These are phyloP conservation scores for Listrodromus nycthemerus DNA, from an alignment of 2,888 invertebrate species.

Conservation along the genomic window DNA sequence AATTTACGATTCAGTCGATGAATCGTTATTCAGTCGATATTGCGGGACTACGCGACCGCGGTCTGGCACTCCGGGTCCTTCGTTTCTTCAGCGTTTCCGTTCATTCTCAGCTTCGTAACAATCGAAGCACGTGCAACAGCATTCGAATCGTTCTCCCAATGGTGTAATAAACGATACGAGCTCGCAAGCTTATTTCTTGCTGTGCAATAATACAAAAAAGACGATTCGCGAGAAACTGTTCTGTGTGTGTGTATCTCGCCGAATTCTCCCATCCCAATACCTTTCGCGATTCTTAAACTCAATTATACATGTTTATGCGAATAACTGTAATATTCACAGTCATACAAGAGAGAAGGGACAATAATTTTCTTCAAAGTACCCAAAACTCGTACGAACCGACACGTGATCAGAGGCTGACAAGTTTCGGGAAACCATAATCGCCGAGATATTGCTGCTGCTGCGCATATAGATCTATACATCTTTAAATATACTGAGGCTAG, in stretches of 20 bases:
- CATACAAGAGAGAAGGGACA: constrained; percentile 13
- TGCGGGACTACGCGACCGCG: background rate
- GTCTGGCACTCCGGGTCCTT: background rate
- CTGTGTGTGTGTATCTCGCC: background rate
- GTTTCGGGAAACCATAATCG: constrained; percentile 18
- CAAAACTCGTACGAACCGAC: constrained; percentile 6
- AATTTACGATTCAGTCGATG: constrained; percentile 13
- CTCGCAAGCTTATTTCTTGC: constrained; percentile 23
- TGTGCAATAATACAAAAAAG: constrained; percentile 4
- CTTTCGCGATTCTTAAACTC: background rate
- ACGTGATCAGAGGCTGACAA: constrained; percentile 44
- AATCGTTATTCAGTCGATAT: constrained; percentile 26
- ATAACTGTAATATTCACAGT: constrained; percentile 21
- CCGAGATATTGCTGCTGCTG: background rate
- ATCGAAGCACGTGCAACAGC: constrained; percentile 37
- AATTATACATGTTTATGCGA: constrained; percentile 37
- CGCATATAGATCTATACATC: background rate
- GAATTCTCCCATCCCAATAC: background rate
- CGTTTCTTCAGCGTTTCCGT: constrained; percentile 19
- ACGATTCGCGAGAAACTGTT: background rate
- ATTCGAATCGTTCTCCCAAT: constrained; percentile 33
- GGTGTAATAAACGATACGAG: constrained; percentile 29
- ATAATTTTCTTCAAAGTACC: constrained; percentile 38
- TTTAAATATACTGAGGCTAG: constrained; percentile 41
- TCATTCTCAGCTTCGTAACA: constrained; percentile 39